These are phyloP conservation scores for Trachelus iudaicus DNA, from an alignment of 2,888 invertebrate species.

Conservation along the genomic window DNA sequence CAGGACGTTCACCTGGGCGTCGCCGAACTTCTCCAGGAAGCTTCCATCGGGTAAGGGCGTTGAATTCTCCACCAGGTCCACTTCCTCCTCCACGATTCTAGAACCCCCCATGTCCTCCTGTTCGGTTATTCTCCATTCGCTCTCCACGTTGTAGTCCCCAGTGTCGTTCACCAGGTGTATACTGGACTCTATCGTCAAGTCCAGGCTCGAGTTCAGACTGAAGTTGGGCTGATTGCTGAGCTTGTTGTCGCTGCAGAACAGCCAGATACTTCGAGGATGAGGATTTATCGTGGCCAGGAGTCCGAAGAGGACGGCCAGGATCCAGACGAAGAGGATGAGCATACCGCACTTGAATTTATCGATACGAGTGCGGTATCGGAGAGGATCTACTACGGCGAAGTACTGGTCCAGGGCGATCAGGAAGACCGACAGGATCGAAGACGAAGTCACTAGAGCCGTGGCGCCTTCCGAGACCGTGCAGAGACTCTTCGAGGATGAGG, in stretches of 20 bases:
- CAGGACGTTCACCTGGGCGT: constrained; percentile 14
- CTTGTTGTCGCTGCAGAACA: constrained; percentile 51
- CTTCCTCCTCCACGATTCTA: neutral
- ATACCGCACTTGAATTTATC: constrained; percentile 67
- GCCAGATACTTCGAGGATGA: constrained; percentile 65
- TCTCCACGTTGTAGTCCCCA: constrained; percentile 19
- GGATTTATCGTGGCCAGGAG: constrained; percentile 66
- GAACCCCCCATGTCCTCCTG: constrained; percentile 2
- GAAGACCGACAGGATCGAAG: constrained; percentile 73
- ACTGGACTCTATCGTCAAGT: constrained; percentile 21
- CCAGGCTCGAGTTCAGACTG: constrained; percentile 1
- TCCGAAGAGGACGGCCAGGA: constrained; percentile 65
- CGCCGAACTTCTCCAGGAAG: constrained; percentile 12
- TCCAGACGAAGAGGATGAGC: constrained; percentile 67
- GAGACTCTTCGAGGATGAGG: constrained; percentile 66
- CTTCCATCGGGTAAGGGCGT: constrained; percentile 10
- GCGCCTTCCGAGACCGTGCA: constrained; percentile 73
- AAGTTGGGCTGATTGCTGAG: neutral
- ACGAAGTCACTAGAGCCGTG: constrained; percentile 71
- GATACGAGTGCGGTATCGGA: constrained; percentile 72
- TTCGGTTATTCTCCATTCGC: constrained; percentile 15
- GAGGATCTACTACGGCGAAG: constrained; percentile 74
- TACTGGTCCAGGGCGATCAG: constrained; percentile 75
- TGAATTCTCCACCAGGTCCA: constrained; percentile 28
- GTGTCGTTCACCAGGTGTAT: constrained; percentile 19